Conservation (phyloP, 2,113 vertebrate species). For the Smithornis capensis region DNA sequence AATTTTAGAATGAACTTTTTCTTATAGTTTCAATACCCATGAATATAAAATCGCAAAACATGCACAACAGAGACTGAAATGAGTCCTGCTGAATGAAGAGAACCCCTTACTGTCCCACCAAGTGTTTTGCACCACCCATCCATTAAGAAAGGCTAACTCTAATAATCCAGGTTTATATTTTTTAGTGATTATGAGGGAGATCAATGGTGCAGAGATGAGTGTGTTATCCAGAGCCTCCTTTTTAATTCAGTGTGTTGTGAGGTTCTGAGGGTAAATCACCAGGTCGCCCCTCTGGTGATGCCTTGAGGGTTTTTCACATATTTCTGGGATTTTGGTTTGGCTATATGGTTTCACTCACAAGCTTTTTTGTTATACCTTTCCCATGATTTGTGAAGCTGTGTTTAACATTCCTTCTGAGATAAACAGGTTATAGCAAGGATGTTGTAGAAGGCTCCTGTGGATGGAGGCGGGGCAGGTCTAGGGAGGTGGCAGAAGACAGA, state of each 20-base stretch:
- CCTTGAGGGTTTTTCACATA: no score
- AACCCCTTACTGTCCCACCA: not conserved
- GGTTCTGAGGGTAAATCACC: not conserved
- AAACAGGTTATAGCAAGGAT: no score
- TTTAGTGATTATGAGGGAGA: not conserved
- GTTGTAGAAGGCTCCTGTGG: no score
- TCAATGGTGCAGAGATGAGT: not conserved
- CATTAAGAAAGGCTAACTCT: not conserved
- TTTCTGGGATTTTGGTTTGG: no score
- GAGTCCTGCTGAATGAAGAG: not conserved
- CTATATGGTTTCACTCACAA: no score
- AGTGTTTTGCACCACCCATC: not conserved
- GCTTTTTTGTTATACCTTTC: no score
- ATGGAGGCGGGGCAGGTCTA: no score
- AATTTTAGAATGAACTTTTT: not conserved
- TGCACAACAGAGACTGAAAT: not conserved
- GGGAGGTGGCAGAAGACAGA: no score
- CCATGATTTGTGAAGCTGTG: no score
- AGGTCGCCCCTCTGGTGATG: not conserved
- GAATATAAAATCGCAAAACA: not conserved
- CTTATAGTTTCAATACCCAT: not conserved
- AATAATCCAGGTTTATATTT: not conserved
- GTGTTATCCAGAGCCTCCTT: not conserved
- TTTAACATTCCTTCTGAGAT: no score
- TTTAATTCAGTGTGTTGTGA: not conserved